Conservation (phyloP, 2,888 invertebrate genomes). For the Ecliptopera silaceata region DNA sequence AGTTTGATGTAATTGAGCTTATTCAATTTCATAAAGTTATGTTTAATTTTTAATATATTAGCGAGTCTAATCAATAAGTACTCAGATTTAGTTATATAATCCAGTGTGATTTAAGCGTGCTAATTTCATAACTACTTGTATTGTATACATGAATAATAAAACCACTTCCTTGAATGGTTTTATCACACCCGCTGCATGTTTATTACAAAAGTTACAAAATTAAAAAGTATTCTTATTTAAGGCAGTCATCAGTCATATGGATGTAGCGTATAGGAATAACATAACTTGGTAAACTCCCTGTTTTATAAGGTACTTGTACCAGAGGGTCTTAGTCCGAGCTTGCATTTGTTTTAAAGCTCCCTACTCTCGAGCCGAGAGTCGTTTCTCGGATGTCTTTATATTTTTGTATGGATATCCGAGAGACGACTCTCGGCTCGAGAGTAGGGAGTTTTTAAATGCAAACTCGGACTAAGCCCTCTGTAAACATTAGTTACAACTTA, state of each 20-base stretch:
- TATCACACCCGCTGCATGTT: not conserved
- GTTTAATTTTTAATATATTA: not conserved
- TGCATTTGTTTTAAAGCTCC: too few species aligned
- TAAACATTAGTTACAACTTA: too few species aligned
- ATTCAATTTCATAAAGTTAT: not conserved
- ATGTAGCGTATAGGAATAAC: conserved; percentile 38
- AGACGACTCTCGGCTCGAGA: too few species aligned
- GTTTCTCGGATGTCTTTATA: too few species aligned
- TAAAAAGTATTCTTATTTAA: not conserved
- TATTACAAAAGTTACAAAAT: not conserved
- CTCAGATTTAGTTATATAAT: too few species aligned
- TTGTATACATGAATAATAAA: too few species aligned
- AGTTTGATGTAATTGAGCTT: not conserved
- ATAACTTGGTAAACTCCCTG: conserved; percentile 34
- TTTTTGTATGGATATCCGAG: too few species aligned
- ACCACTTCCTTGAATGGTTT: too few species aligned
- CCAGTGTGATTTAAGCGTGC: not conserved
- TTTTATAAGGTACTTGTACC: conserved; percentile 21
- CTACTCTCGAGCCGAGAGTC: too few species aligned
- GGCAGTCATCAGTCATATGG: conserved; percentile 55
- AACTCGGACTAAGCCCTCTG: too few species aligned
- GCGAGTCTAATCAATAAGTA: not conserved
- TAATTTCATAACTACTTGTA: too few species aligned
- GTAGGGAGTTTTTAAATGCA: too few species aligned
- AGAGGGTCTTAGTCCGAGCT: not conserved